These are phyloP conservation scores for Catharus fuscescens DNA, from an alignment of 2,113 vertebrate species.

Conservation along the genomic window DNA sequence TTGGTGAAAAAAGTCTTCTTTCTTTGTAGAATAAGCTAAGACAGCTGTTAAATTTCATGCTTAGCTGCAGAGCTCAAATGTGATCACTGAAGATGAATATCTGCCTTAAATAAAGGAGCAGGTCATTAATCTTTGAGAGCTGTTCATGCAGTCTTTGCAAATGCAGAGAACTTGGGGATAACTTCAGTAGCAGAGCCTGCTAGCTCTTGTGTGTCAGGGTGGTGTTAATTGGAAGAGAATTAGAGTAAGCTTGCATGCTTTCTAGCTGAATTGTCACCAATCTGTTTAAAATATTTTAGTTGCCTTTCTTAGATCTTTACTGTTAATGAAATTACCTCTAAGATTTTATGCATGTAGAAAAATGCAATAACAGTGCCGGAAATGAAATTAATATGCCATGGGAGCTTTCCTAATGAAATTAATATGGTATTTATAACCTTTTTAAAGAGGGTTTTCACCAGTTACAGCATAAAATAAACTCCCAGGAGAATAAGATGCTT, in stretches of 20 bases:
- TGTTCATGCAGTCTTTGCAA: background rate
- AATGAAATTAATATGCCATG: constrained; percentile 18
- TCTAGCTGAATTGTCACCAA: background rate
- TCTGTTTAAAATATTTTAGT: constrained; percentile 8
- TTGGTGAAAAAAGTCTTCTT: background rate
- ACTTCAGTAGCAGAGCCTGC: background rate
- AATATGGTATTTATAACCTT: constrained; percentile 49
- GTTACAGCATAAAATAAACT: constrained; percentile 22
- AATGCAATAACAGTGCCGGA: background rate
- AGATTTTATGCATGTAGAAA: constrained; percentile 22
- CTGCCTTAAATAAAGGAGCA: constrained; percentile 11
- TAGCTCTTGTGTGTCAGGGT: background rate
- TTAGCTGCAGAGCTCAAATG: background rate
- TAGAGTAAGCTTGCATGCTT: background rate
- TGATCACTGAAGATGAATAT: background rate
- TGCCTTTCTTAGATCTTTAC: background rate
- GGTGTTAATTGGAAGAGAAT: background rate
- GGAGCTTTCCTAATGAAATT: constrained; percentile 51
- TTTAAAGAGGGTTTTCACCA: constrained; percentile 26
- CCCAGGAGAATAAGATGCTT: background rate
- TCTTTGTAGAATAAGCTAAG: background rate
- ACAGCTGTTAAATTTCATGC: background rate
- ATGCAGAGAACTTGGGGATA: background rate
- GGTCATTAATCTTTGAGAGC: background rate
- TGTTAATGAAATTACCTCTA: constrained; percentile 4